Evolutionary conservation across 1,140 invertebrate genomes (phyloP), one percentile per base, ranked within the genome.

Genomic region (Drosophila guanche): DNA sequence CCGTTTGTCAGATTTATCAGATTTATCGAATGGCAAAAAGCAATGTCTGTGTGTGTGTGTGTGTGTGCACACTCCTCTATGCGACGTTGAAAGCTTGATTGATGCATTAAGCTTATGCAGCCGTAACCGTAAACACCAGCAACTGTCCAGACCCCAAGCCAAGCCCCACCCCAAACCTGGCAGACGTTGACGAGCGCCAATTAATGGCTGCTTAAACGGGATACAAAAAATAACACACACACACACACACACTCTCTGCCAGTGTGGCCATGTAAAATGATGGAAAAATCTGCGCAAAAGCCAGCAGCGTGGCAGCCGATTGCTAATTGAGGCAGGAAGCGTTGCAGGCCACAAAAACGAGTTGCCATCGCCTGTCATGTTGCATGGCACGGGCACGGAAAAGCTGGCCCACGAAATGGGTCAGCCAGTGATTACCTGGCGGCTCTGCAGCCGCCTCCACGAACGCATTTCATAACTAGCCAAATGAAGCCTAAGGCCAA

Each of bases 321-420:
- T 68, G 75, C 75, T 88, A 88, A 83, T 88, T 88, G 83, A 83
- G 79, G 78, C 83, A 88, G 83, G 83, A 88, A 88, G 78, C 78
- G 81, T 73, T 50, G 53, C 70, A 10, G 12, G 68, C 16, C 16
- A 20, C 40, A 46, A 79, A 77, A 76, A 80, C 80, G 59, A 62
- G 80, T 85, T 83, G 80, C 70, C 71, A 58, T 56, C 50, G 59
- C 63, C 61, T 81, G 79, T 69, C 79, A 79, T 76, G 50, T 76
- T 62, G 66, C 79, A 71, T 37, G 33, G 33, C n/a, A n/a, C n/a
- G n/a, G n/a, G n/a, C n/a, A 4, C 33, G 4, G 33, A 37, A 12
- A 37, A 37, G 33, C 33, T 37, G 74, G 76, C 67, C 48, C 52
- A 62, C 57, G 55, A 85, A 85, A 86, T 85, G 73, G 80, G 81